These are phyloP conservation scores for Cyclargus thomasi DNA, from an alignment of 1,140 invertebrate genomes.

Conservation along the genomic window DNA sequence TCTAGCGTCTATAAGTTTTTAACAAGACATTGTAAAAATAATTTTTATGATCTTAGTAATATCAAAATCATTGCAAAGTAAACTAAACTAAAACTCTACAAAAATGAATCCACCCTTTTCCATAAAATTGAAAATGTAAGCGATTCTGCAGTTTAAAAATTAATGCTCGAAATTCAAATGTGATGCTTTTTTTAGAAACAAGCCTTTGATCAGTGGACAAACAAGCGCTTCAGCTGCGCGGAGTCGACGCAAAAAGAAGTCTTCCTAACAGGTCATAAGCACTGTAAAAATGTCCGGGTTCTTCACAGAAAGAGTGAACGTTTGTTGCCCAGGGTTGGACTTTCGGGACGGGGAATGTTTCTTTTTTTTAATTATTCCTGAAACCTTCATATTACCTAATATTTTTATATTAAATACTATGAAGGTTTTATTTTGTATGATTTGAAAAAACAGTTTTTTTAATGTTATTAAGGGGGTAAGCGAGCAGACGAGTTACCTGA, in stretches of 20 bases:
- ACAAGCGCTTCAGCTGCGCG: constrained; percentile 28
- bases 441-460: too few species aligned
- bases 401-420: too few species aligned
- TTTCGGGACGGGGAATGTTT: too few species aligned
- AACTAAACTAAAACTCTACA: not conserved
- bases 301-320: constrained; percentile 45
- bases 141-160: not conserved
- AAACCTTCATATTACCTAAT: too few species aligned
- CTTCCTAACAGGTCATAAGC: constrained; percentile 44
- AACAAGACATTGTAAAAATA: too few species aligned
- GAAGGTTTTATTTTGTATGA: too few species aligned
- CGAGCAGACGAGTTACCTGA: too few species aligned
- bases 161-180: constrained; percentile 16
- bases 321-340: constrained; percentile 45
- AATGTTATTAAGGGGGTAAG: too few species aligned
- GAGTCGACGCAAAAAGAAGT: constrained; percentile 32
- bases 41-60: too few species aligned
- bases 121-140: not conserved
- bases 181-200: constrained; percentile 19
- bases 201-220: constrained; percentile 21
- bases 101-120: not conserved
- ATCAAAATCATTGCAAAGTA: too few species aligned
- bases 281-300: constrained; percentile 58
- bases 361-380: too few species aligned
- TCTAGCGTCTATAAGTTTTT: too few species aligned